Conservation (phyloP, 2,113 vertebrate species). For the Misgurnus anguillicaudatus region DNA sequence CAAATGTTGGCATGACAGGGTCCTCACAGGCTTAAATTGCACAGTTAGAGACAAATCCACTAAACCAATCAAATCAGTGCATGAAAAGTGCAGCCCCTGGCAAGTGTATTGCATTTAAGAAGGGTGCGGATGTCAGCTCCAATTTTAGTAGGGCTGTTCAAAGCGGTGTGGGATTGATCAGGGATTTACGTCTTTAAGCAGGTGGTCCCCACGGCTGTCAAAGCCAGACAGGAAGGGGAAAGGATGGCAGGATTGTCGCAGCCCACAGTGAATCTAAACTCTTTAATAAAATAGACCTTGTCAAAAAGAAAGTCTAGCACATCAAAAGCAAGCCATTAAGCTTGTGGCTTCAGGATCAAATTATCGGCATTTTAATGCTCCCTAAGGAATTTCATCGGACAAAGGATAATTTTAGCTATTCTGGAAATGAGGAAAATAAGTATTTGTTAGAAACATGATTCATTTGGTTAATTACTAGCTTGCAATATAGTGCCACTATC, state of each 20-base stretch:
- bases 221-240: constrained; percentile 36
- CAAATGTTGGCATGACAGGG: not conserved
- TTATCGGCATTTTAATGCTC: constrained; percentile 43
- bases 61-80: constrained; percentile 11
- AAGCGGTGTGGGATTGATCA: constrained; percentile 36
- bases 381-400: constrained; percentile 29
- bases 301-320: constrained; percentile 37
- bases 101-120: constrained; percentile 30
- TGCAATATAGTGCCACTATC: constrained; percentile 7
- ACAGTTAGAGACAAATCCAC: constrained; percentile 3
- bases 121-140: constrained; percentile 35
- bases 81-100: constrained; percentile 7
- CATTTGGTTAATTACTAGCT: constrained; percentile 8
- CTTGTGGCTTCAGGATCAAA: constrained; percentile 36
- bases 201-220: constrained; percentile 43
- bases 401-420: constrained; percentile 38
- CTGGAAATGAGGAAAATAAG: constrained; percentile 10
- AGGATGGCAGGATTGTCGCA: constrained; percentile 24
- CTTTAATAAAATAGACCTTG: constrained; percentile 37
- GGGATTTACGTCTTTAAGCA: constrained; percentile 51
- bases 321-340: constrained; percentile 42
- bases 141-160: constrained; percentile 28
- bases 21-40: constrained; percentile 15
- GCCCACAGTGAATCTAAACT: constrained; percentile 26
- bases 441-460: not conserved